Evolutionary conservation across 92 coral and sea anemone species (phyloP).

Genomic region (Porites divaricata): DNA sequence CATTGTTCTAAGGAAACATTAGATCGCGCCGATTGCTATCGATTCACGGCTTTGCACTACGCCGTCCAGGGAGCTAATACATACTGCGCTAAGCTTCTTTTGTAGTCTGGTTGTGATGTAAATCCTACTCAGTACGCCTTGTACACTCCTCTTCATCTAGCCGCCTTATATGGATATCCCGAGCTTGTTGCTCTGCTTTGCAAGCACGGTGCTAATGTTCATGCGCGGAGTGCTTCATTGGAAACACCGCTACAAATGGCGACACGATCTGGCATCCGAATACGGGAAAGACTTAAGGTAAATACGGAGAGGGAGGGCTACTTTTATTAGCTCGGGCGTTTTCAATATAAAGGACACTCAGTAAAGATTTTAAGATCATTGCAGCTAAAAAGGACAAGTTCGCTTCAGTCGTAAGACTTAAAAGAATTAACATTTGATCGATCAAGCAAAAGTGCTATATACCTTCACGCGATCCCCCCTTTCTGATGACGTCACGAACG

Average conservation of each 20-base stretch:
- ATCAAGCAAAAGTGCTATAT: too few relatives aligned
- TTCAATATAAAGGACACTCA: too few relatives aligned
- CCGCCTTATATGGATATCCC: conserved; percentile 61
- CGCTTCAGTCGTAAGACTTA: too few relatives aligned
- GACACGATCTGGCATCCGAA: conserved; percentile 55
- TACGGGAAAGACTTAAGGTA: conserved; percentile 57
- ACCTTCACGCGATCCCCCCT: too few relatives aligned
- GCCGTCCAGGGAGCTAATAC: conserved; percentile 62
- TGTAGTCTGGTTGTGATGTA: conserved; percentile 39
- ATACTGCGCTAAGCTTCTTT: conserved; percentile 52
- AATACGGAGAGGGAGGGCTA: not conserved
- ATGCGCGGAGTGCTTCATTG: conserved; percentile 35
- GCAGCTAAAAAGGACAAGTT: too few relatives aligned
- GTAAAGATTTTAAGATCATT: too few relatives aligned
- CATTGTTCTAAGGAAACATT: conserved; percentile 24
- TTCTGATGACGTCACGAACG: too few relatives aligned
- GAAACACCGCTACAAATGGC: conserved; percentile 75
- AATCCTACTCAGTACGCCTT: conserved; percentile 35
- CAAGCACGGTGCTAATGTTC: conserved; percentile 70
- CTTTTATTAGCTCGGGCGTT: too few relatives aligned
- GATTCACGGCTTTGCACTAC: conserved; percentile 69
- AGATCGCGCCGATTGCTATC: conserved; percentile 55
- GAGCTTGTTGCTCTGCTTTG: conserved; percentile 66
- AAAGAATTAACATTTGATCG: too few relatives aligned
- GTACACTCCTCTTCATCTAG: conserved; percentile 67